These are phyloP conservation scores for Timandra comae DNA, from an alignment of 2,888 invertebrate genomes.

Conservation along the genomic window DNA sequence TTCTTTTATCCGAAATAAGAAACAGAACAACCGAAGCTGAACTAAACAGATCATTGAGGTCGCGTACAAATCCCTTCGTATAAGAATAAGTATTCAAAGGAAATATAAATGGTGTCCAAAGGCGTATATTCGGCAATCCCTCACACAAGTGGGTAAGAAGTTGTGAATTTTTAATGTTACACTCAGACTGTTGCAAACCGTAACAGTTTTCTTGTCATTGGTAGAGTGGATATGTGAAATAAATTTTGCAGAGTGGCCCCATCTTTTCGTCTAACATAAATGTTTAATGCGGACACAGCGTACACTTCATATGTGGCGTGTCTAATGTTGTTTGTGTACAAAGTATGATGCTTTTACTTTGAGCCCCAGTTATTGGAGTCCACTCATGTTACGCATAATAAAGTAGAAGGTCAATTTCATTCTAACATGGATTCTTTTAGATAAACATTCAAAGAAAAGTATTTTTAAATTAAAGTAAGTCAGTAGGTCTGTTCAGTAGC, in stretches of 20 bases:
- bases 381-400: constrained; percentile 22
- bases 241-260: constrained; percentile 78
- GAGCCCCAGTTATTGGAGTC: constrained; percentile 24
- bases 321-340: constrained; percentile 63
- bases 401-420: constrained; percentile 9
- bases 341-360: constrained; percentile 50
- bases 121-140: constrained; percentile 74
- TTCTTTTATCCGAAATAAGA: too few species aligned
- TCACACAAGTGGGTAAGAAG: constrained; percentile 77
- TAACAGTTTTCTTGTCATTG: constrained; percentile 78
- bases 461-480: too few species aligned
- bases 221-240: constrained; percentile 74
- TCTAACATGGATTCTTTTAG: background rate
- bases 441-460: too few species aligned
- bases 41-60: constrained; percentile 32
- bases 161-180: constrained; percentile 75
- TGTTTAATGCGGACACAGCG: constrained; percentile 69
- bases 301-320: constrained; percentile 69
- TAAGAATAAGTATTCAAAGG: constrained; percentile 57
- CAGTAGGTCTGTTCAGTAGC: too few species aligned
- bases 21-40: constrained; percentile 26
- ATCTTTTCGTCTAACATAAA: constrained; percentile 75
- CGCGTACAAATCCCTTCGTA: constrained; percentile 41
- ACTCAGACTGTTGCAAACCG: constrained; percentile 77
- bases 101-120: constrained; percentile 76